These are phyloP conservation scores for Megaceryle maxima DNA, from an alignment of 2,113 vertebrate genomes.

Conservation along the genomic window DNA sequence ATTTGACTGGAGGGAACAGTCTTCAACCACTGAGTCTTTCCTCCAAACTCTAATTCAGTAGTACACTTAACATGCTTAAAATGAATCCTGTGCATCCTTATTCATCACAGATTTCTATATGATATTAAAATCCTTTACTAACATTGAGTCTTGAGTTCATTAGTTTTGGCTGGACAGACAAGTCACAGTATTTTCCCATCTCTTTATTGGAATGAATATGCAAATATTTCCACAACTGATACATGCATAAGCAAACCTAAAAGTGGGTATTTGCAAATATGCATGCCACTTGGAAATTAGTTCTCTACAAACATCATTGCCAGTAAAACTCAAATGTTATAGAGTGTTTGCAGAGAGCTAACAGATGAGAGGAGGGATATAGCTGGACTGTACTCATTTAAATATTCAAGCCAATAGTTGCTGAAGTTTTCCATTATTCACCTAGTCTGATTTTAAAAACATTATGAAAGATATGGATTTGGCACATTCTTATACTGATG, in stretches of 20 bases:
- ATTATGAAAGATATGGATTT: not conserved
- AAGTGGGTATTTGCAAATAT: slow-evolving; percentile 45
- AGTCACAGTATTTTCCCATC: not conserved
- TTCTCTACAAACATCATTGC: slow-evolving; percentile 50
- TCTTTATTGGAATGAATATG: slow-evolving; percentile 38
- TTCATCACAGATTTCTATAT: not conserved
- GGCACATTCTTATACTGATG: not conserved
- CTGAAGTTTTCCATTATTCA: not conserved
- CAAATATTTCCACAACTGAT: slow-evolving; percentile 27
- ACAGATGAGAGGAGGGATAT: not conserved
- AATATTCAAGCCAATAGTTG: slow-evolving; percentile 10
- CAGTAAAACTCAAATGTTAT: slow-evolving; percentile 21
- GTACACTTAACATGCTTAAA: not conserved
- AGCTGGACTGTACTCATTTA: not conserved
- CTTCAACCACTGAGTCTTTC: not conserved
- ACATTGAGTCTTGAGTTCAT: not conserved
- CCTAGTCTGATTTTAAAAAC: not conserved
- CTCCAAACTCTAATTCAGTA: not conserved
- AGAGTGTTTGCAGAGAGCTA: slow-evolving; percentile 51
- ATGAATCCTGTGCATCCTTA: not conserved
- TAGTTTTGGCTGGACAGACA: slow-evolving; percentile 11
- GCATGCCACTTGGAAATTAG: slow-evolving; percentile 48
- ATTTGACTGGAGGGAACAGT: not conserved
- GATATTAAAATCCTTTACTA: not conserved
- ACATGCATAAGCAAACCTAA: slow-evolving; percentile 37